A percentile compares a stretch with the other conserved stretches of the same genome.
phyloP scores from a whole-genome alignment of 2,113 vertebrate genomes.

The Tylochromis polylepis region DNA sequence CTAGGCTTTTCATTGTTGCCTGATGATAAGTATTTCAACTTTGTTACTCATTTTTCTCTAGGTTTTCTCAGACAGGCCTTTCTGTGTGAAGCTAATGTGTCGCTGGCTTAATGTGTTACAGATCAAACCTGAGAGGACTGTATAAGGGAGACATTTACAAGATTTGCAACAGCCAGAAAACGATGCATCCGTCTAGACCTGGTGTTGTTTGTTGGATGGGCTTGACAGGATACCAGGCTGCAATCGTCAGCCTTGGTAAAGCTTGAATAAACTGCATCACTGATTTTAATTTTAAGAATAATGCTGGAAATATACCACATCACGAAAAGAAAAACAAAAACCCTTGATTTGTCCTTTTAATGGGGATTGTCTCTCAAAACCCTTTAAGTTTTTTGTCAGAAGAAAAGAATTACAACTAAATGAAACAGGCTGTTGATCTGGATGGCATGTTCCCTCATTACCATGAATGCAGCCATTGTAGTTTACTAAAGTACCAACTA shows the following conservation, averaged over 20 bases:
- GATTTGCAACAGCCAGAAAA: constrained; percentile 67
- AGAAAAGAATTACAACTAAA: neutral
- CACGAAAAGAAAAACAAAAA: neutral
- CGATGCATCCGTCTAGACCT: constrained; percentile 63
- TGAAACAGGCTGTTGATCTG: neutral
- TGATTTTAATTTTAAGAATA: neutral
- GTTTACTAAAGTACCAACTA: neutral
- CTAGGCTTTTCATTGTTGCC: neutral
- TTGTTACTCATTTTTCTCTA: neutral
- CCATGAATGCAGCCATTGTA: neutral
- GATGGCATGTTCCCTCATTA: neutral
- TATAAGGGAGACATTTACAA: constrained; percentile 75
- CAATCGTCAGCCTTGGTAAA: constrained; percentile 82
- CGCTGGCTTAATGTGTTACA: constrained; percentile 30
- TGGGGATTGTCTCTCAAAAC: neutral
- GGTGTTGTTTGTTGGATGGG: constrained; percentile 85
- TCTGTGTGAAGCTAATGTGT: neutral
- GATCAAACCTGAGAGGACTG: constrained; percentile 77
- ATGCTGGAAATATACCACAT: neutral
- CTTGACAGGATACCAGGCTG: constrained; percentile 80
- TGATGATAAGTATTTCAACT: neutral
- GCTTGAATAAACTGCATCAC: neutral
- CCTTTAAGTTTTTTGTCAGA: neutral
- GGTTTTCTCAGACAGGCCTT: neutral
- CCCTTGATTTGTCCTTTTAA: neutral